phyloP scores from a whole-genome alignment of 2,888 invertebrate genomes.

The Acleris laterana region DNA sequence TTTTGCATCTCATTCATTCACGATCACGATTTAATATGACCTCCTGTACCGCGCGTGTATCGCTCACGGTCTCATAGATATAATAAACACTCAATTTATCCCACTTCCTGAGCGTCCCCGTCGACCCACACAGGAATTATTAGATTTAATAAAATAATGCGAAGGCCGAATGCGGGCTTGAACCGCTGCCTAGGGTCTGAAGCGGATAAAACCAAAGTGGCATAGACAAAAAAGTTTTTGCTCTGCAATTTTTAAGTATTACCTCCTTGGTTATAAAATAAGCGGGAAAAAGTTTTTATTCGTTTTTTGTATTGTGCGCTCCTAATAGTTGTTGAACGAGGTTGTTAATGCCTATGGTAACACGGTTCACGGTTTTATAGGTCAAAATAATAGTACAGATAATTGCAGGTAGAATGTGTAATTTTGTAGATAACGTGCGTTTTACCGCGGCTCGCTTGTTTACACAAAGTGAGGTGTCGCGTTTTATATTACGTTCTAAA shows the following conservation, averaged over 20 bases:
- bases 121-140: conserved; percentile 67
- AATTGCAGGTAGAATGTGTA: conserved; percentile 16
- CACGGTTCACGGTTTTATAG: not conserved
- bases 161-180: conserved; percentile 37
- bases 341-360: not conserved
- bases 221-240: too few species aligned
- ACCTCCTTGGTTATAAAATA: too few species aligned
- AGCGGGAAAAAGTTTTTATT: too few species aligned
- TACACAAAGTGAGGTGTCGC: conserved; percentile 27
- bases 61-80: conserved; percentile 38
- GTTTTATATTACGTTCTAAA: conserved; percentile 1
- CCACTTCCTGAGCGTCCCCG: conserved; percentile 74
- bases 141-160: conserved; percentile 59
- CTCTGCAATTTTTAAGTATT: too few species aligned
- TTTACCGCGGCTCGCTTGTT: conserved; percentile 18
- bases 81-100: conserved; percentile 75
- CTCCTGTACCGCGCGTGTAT: not conserved
- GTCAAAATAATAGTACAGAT: conserved; percentile 9
- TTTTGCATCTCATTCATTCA: too few species aligned
- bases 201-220: not conserved
- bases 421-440: conserved; percentile 33
- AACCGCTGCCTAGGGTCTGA: conserved; percentile 8
- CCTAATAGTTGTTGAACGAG: too few species aligned
- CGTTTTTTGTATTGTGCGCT: too few species aligned
- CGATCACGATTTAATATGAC: too few species aligned